phyloP scores from a whole-genome alignment of 1,140 invertebrate genomes.

The Philopotamus ludificatus region DNA sequence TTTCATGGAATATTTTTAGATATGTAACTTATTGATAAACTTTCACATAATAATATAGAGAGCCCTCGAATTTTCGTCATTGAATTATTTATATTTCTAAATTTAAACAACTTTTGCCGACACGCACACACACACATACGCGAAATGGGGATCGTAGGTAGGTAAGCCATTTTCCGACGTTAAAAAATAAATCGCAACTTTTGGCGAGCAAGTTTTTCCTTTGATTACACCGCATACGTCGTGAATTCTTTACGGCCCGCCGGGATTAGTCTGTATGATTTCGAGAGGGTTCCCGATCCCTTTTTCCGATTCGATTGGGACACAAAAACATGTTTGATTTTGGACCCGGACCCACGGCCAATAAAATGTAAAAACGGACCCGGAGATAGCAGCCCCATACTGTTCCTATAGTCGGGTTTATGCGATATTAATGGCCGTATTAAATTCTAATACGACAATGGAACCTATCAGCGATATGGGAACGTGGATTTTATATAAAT shows the following conservation, averaged over 20 bases:
- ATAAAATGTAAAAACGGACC: background rate
- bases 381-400: too few relatives aligned
- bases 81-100: background rate
- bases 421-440: too few relatives aligned
- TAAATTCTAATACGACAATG: too few relatives aligned
- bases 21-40: too few relatives aligned
- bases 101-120: too few relatives aligned
- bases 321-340: constrained; percentile 36
- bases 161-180: background rate
- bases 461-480: too few relatives aligned
- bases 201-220: constrained; percentile 37
- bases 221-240: constrained; percentile 40
- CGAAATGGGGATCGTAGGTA: background rate
- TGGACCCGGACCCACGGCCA: background rate
- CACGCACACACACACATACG: too few relatives aligned
- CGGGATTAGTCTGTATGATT: constrained; percentile 39
- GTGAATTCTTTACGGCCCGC: constrained; percentile 38
- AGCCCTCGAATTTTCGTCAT: background rate
- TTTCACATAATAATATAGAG: too few relatives aligned
- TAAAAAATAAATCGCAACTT: constrained; percentile 38
- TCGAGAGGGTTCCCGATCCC: constrained; percentile 32
- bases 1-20: too few relatives aligned
- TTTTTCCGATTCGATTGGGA: constrained; percentile 40
- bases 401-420: too few relatives aligned
- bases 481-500: background rate